Evolutionary conservation across 2,113 vertebrate genomes (phyloP).

Genomic region (Spilogale gracilis): DNA sequence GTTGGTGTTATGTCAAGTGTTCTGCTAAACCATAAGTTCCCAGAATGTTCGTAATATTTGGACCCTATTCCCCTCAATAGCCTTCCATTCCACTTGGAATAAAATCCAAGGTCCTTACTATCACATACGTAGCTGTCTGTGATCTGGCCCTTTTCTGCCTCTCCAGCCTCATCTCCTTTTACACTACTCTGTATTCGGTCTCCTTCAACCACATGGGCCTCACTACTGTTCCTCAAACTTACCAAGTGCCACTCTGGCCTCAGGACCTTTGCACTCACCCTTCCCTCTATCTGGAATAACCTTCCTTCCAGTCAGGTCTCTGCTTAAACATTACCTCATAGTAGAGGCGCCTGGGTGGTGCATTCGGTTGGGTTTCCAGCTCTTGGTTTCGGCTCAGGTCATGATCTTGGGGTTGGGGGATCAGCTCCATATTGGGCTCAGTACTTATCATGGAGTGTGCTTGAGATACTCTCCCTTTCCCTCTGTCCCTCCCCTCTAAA

Average conservation of each 20-base stretch:
- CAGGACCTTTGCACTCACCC: not conserved
- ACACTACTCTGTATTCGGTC: not conserved
- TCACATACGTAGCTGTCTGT: not conserved
- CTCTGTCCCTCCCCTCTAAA: not conserved
- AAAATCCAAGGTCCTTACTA: not conserved
- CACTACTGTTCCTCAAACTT: not conserved
- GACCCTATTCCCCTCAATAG: not conserved
- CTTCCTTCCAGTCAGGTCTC: not conserved
- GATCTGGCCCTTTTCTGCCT: not conserved
- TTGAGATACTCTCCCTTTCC: not conserved
- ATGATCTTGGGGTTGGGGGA: not conserved
- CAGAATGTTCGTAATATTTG: not conserved
- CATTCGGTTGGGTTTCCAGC: not conserved
- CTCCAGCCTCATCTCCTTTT: not conserved
- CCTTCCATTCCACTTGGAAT: constrained; percentile 12
- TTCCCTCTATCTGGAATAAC: constrained; percentile 48
- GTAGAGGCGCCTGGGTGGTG: not conserved
- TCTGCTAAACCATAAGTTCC: constrained; percentile 31
- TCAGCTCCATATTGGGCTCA: not conserved
- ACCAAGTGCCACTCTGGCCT: not conserved
- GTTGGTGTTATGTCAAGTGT: not conserved
- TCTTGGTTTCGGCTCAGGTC: not conserved
- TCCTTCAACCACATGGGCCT: not conserved
- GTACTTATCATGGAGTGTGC: not conserved
- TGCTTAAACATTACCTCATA: not conserved